Conservation (phyloP, 1,140 invertebrate genomes). For the Lordiphosa clarofinis region DNA sequence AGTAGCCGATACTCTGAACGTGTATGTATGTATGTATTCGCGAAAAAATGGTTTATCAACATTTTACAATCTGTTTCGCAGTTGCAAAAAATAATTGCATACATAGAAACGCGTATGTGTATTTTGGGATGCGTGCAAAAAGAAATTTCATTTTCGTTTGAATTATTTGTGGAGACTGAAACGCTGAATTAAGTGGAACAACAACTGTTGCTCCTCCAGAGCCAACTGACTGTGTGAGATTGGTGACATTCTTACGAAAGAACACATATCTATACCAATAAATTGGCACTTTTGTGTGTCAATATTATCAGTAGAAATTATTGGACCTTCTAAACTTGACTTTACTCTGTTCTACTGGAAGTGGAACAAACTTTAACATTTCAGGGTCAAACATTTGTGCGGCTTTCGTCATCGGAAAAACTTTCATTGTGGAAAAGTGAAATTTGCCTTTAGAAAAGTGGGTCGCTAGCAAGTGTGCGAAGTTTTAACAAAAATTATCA, state of each 20-base stretch:
- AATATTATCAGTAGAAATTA: no score
- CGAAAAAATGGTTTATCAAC: no score
- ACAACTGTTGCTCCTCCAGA: slow-evolving; percentile 21
- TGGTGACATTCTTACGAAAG: no score
- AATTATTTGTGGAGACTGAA: slow-evolving; percentile 1
- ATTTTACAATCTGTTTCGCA: no score
- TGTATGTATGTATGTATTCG: no score
- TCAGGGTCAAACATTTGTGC: neutral
- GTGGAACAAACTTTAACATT: neutral
- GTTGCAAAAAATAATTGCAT: no score
- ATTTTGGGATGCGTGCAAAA: no score
- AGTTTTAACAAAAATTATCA: slow-evolving; percentile 2
- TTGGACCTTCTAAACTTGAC: neutral
- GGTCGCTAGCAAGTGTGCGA: slow-evolving; percentile 14
- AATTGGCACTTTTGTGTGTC: no score
- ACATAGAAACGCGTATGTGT: no score
- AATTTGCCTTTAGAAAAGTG: slow-evolving; percentile 22
- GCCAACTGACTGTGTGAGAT: neutral
- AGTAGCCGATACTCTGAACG: neutral
- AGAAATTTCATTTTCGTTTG: no score
- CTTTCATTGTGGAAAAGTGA: slow-evolving; percentile 36
- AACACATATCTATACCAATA: no score
- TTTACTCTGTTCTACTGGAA: slow-evolving; percentile 2
- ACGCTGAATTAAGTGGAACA: slow-evolving; percentile 9
- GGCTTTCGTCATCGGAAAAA: slow-evolving; percentile 9